These are phyloP conservation scores for Agrilus planipennis DNA, from an alignment of 1,140 invertebrate species.

Conservation along the genomic window DNA sequence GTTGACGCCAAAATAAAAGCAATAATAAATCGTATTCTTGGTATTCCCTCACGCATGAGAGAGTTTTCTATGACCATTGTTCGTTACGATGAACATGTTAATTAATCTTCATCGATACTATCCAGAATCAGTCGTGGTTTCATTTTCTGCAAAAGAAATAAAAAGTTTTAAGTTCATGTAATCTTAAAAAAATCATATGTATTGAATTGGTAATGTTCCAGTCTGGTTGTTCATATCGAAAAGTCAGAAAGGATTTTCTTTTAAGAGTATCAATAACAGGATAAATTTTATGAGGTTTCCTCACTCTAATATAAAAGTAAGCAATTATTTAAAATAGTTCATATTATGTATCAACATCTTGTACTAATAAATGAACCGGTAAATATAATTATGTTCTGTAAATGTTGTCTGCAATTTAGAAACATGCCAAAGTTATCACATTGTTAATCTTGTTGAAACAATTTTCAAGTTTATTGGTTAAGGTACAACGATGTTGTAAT, in stretches of 20 bases:
- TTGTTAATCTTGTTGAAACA: no score
- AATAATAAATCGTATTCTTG: constrained; percentile 1
- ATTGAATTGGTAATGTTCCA: not conserved
- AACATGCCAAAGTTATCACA: no score
- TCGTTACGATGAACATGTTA: constrained; percentile 7
- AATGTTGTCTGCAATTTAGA: no score
- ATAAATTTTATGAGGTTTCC: constrained; percentile 1
- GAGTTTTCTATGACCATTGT: constrained; percentile 12
- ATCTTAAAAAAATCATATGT: not conserved
- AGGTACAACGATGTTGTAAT: no score
- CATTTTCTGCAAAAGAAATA: constrained; percentile 1
- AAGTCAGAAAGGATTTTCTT: not conserved
- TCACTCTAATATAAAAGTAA: constrained; percentile 5
- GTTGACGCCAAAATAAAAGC: constrained; percentile 8
- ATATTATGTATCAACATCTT: no score
- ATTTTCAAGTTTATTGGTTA: no score
- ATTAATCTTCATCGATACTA: constrained; percentile 4
- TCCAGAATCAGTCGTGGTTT: not conserved
- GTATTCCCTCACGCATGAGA: constrained; percentile 11
- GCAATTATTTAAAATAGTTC: not conserved
- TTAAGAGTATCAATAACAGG: not conserved
- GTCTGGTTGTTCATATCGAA: not conserved
- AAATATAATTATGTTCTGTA: no score
- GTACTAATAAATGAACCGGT: no score
- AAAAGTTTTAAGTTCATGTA: not conserved